Evolutionary conservation across 2,888 invertebrate genomes (phyloP).

Genomic region (Seladonia tumulorum): DNA sequence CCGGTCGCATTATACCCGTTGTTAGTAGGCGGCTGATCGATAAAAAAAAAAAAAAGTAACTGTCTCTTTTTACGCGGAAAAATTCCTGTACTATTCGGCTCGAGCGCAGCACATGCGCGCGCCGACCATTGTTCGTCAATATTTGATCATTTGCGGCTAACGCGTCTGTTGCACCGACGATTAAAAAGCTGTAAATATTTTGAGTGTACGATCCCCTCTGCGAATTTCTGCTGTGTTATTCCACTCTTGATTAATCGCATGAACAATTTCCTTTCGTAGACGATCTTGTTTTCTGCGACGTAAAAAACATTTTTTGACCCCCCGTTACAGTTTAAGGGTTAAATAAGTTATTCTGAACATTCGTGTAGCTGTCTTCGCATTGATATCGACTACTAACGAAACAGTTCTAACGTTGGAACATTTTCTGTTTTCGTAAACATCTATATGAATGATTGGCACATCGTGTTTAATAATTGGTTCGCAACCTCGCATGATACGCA

Average conservation of each 20-base stretch:
- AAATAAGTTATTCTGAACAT: too few species aligned
- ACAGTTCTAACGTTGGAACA: too few species aligned
- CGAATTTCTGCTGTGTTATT: background rate
- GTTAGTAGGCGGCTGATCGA: constrained; percentile 17
- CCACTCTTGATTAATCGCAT: background rate
- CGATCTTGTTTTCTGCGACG: too few species aligned
- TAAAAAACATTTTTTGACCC: too few species aligned
- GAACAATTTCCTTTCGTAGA: too few species aligned
- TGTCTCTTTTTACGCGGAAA: background rate
- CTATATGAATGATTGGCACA: background rate
- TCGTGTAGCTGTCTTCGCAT: too few species aligned
- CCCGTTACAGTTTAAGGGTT: too few species aligned
- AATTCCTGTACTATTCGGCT: background rate
- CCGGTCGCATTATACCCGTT: constrained; percentile 35
- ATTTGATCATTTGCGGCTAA: constrained; percentile 1
- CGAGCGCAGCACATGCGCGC: background rate
- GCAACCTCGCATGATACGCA: background rate
- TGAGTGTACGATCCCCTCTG: background rate
- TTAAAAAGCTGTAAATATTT: background rate
- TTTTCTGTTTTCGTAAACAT: too few species aligned
- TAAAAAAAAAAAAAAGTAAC: constrained; percentile 9
- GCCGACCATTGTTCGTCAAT: constrained; percentile 5
- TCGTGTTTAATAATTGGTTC: background rate
- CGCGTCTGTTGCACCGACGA: background rate
- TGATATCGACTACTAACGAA: too few species aligned